A percentile compares a stretch with the other conserved stretches of the same genome.
These are phyloP conservation scores for Brachionichthys hirsutus DNA, from an alignment of 2,113 vertebrate genomes.

Conservation along the genomic window DNA sequence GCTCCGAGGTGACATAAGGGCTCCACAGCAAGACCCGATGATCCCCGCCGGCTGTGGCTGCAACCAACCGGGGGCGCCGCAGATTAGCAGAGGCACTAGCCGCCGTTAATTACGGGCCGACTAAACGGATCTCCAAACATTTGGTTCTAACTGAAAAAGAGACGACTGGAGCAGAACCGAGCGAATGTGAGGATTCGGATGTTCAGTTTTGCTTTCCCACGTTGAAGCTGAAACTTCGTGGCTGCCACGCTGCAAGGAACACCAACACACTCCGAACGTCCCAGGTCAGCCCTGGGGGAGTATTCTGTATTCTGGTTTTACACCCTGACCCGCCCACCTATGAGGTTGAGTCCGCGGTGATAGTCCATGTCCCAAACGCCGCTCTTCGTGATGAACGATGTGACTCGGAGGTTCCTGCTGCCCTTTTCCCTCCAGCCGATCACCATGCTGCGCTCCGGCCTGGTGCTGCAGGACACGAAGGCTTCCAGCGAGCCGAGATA, in stretches of 20 bases:
- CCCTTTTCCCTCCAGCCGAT: constrained; percentile 79
- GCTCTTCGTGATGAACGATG: constrained; percentile 68
- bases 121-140: background rate
- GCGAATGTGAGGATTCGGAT: too few relatives aligned
- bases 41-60: constrained; percentile 84
- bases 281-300: too few relatives aligned
- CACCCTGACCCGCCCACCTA: constrained; percentile 80
- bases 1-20: constrained; percentile 79
- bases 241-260: too few relatives aligned
- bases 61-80: constrained; percentile 21
- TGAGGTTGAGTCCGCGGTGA: constrained; percentile 77
- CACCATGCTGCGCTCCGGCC: constrained; percentile 68
- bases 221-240: too few relatives aligned
- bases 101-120: constrained; percentile 9
- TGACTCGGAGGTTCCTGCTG: constrained; percentile 61
- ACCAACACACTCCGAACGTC: too few relatives aligned
- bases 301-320: too few relatives aligned
- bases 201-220: too few relatives aligned
- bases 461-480: constrained; percentile 79
- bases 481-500: constrained; percentile 78
- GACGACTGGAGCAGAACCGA: too few relatives aligned
- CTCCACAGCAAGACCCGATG: constrained; percentile 85
- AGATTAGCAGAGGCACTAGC: constrained; percentile 9
- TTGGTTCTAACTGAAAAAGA: background rate
- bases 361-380: constrained; percentile 82